Evolutionary conservation across 2,113 vertebrate genomes (phyloP).

Genomic region (Cryptomyrus ogoouensis): DNA sequence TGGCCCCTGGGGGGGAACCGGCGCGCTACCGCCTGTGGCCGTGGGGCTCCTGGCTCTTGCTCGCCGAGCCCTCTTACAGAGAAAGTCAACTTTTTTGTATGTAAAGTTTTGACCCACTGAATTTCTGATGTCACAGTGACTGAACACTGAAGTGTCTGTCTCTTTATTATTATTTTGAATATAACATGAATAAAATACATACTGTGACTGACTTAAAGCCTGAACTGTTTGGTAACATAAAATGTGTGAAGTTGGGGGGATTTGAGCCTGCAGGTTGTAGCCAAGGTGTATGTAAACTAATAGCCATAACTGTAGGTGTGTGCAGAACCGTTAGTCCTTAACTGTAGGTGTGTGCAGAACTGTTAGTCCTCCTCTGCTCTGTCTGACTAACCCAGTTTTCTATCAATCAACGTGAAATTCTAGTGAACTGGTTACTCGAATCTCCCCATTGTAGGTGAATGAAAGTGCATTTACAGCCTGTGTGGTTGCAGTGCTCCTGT

Average conservation of each 20-base stretch:
- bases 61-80: not conserved
- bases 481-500: not conserved
- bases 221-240: not conserved
- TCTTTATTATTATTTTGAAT: too few relatives aligned
- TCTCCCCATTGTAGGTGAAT: not conserved
- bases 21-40: too few relatives aligned
- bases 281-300: not conserved
- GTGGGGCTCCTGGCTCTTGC: too few relatives aligned
- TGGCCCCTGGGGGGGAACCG: too few relatives aligned
- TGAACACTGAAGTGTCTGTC: too few relatives aligned
- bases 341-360: not conserved
- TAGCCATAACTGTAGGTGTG: not conserved
- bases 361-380: not conserved
- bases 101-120: too few relatives aligned
- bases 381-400: not conserved
- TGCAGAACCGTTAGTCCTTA: not conserved
- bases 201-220: not conserved
- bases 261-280: not conserved
- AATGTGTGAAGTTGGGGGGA: not conserved
- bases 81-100: not conserved
- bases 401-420: not conserved
- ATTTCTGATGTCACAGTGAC: too few relatives aligned
- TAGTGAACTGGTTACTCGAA: not conserved
- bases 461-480: not conserved
- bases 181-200: too few relatives aligned